phyloP scores from a whole-genome alignment of 2,888 invertebrate species.

The Patella depressa region DNA sequence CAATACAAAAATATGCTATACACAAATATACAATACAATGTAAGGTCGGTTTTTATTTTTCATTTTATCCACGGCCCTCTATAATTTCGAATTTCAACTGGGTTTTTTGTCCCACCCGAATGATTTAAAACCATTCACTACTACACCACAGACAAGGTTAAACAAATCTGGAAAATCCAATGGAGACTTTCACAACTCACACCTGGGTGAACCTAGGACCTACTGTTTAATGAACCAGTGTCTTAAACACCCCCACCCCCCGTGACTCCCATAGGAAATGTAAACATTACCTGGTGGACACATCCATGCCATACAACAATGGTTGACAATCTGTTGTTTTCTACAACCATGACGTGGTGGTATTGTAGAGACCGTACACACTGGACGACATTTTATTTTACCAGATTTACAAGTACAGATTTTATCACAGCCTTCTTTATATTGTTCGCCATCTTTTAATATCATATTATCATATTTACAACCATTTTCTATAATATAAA shows the following conservation, averaged over 20 bases:
- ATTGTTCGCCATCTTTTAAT: slow-evolving; percentile 29
- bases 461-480: slow-evolving; percentile 29
- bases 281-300: slow-evolving; percentile 33
- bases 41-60: no score
- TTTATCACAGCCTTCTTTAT: slow-evolving; percentile 26
- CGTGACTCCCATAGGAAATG: not conserved
- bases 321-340: slow-evolving; percentile 28
- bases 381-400: slow-evolving; percentile 27
- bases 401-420: slow-evolving; percentile 32
- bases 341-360: slow-evolving; percentile 32
- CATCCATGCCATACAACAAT: slow-evolving; percentile 40
- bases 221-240: no score
- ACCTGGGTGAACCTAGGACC: no score
- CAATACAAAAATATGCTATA: not conserved
- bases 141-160: no score
- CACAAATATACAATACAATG: not conserved
- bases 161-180: no score
- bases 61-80: no score
- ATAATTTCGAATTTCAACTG: no score
- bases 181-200: no score
- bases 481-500: slow-evolving; percentile 14
- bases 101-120: no score
- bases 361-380: slow-evolving; percentile 22
- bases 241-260: no score
- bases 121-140: no score